Percentiles rank a stretch among this genome's conserved stretches.
Evolutionary conservation across 2,113 vertebrate species (phyloP).

Genomic region (Steatornis caripensis): DNA sequence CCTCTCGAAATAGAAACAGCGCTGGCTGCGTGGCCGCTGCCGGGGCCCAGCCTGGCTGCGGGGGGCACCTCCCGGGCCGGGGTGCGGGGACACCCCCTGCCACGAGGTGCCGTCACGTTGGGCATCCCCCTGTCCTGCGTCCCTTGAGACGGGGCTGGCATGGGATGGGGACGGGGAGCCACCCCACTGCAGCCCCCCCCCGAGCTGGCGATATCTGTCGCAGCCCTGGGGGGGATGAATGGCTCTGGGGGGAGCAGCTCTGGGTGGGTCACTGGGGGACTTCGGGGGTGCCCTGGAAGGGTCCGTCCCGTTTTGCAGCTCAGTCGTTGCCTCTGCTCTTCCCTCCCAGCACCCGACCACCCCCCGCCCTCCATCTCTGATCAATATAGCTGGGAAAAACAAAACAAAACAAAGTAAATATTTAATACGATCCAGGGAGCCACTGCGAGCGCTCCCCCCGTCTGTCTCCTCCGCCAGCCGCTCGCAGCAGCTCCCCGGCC

Average conservation of each 20-base stretch:
- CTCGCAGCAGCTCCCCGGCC: conserved; percentile 9
- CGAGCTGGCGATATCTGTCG: neutral
- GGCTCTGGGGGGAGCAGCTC: neutral
- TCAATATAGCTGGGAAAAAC: conserved; percentile 56
- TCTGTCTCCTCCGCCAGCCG: conserved; percentile 21
- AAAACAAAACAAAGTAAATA: conserved; percentile 69
- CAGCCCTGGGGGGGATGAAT: accelerated
- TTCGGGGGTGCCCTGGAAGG: neutral
- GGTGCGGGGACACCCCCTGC: neutral
- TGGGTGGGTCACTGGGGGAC: too few species aligned
- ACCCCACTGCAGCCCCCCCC: accelerated
- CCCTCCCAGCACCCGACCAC: neutral
- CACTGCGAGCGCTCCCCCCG: conserved; percentile 5
- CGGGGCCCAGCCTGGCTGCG: neutral
- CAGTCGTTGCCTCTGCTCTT: neutral
- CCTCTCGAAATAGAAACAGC: conserved; percentile 73
- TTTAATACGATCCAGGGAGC: conserved; percentile 65
- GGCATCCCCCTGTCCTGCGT: neutral
- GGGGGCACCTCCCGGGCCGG: neutral
- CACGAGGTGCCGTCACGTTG: accelerated
- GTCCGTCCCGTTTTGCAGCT: neutral
- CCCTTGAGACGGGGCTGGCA: neutral
- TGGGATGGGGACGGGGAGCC: neutral
- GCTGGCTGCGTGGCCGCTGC: conserved; percentile 37
- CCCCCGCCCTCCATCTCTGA: neutral